Evolutionary conservation across 2,797 vertebrate species (phyloP).

Genomic region (Enteromius fasciolatus): DNA sequence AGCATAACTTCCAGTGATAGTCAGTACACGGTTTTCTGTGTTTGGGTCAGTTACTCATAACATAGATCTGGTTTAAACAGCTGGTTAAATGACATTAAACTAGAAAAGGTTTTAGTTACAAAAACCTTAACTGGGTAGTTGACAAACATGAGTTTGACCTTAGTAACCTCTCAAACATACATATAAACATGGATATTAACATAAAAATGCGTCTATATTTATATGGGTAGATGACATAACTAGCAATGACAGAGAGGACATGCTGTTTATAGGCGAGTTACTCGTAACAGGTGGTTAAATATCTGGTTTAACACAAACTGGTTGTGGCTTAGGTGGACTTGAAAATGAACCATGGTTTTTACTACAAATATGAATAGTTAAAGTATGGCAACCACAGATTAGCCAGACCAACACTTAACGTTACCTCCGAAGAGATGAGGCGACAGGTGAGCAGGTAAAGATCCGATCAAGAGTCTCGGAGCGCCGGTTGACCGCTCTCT

Average conservation of each 20-base stretch:
- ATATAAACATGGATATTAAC: not conserved
- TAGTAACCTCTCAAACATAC: not conserved
- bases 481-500: slow-evolving; percentile 73
- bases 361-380: not conserved
- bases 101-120: not conserved
- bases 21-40: not conserved
- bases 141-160: no score
- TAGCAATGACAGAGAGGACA: no score
- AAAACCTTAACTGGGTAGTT: not conserved
- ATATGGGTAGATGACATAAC: not conserved
- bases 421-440: slow-evolving; percentile 94
- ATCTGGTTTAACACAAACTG: not conserved
- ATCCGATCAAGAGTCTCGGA: slow-evolving; percentile 88
- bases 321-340: not conserved
- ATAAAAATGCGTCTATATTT: not conserved
- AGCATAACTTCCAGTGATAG: not conserved
- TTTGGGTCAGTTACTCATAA: not conserved
- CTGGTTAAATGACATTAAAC: no score
- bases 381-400: not conserved
- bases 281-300: not conserved
- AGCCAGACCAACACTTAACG: slow-evolving; percentile 54
- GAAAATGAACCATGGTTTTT: not conserved
- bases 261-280: not conserved
- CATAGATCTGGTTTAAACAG: not conserved
- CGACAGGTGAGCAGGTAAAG: slow-evolving; percentile 90